phyloP scores from a whole-genome alignment of 1,140 invertebrate species.

The Dryas iulia region DNA sequence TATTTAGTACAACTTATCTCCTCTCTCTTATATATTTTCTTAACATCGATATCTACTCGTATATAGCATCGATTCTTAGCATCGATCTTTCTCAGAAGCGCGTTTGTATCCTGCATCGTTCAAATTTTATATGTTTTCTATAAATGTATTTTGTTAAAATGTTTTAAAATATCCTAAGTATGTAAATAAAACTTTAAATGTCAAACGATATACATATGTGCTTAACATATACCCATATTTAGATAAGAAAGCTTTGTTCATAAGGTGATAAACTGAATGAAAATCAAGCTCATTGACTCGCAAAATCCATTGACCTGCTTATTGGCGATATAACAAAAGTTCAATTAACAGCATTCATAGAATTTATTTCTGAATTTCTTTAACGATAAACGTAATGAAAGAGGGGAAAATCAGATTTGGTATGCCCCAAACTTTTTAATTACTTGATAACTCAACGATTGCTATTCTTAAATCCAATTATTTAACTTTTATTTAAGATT shows the following conservation, averaged over 20 bases:
- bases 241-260: not conserved
- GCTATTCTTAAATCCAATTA: not conserved
- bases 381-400: constrained; percentile 25
- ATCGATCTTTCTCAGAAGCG: no score
- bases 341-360: constrained; percentile 35
- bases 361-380: constrained; percentile 33
- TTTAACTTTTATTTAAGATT: not conserved
- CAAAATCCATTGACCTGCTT: constrained; percentile 53
- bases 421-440: constrained; percentile 46
- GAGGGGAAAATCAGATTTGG: constrained; percentile 37
- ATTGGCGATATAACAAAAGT: constrained; percentile 48
- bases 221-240: not conserved
- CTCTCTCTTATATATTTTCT: no score
- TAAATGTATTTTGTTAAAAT: no score
- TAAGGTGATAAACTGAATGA: not conserved
- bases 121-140: no score
- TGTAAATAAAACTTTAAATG: no score
- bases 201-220: no score
- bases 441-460: constrained; percentile 35
- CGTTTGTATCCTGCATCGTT: no score
- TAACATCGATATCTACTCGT: no score
- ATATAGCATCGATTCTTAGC: no score
- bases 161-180: no score
- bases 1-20: no score
- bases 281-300: constrained; percentile 36